phyloP scores from a whole-genome alignment of 2,888 invertebrate genomes.

The Hipparchia semele region DNA sequence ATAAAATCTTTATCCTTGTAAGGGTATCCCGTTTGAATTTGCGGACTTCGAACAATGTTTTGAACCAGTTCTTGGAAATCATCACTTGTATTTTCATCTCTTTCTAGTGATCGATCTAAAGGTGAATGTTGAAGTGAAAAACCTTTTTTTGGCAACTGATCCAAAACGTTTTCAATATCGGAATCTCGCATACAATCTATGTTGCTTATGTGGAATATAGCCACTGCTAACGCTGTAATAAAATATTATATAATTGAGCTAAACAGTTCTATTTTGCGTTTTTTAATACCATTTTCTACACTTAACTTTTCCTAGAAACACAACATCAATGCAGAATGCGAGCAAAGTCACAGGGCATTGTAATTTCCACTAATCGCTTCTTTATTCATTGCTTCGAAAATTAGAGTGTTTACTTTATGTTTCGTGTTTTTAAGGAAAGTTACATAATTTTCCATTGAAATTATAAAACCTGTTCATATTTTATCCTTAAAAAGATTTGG shows the following conservation, averaged over 20 bases:
- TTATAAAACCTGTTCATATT: neutral
- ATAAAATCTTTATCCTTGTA: slow-evolving; percentile 8
- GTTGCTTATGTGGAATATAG: neutral
- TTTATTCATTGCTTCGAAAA: neutral
- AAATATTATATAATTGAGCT: neutral
- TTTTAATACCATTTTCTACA: too few species aligned
- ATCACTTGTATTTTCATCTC: neutral
- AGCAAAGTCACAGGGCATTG: too few species aligned
- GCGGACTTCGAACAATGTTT: slow-evolving; percentile 12
- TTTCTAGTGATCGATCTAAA: slow-evolving; percentile 4
- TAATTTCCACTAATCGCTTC: too few species aligned
- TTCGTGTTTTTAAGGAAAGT: neutral
- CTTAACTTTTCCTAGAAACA: too few species aligned
- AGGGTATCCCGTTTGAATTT: slow-evolving; percentile 1
- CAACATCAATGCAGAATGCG: too few species aligned
- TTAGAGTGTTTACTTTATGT: neutral
- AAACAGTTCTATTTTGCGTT: neutral
- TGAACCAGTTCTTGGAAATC: slow-evolving; percentile 6
- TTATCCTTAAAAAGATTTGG: neutral
- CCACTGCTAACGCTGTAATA: slow-evolving; percentile 1
- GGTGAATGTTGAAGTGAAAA: slow-evolving; percentile 1
- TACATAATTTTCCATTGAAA: neutral
- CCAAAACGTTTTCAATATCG: slow-evolving; percentile 19
- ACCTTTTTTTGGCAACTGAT: slow-evolving; percentile 10
- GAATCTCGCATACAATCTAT: slow-evolving; percentile 11